phyloP scores from a whole-genome alignment of 1,140 invertebrate species.

The Aphaenogaster rudis region DNA sequence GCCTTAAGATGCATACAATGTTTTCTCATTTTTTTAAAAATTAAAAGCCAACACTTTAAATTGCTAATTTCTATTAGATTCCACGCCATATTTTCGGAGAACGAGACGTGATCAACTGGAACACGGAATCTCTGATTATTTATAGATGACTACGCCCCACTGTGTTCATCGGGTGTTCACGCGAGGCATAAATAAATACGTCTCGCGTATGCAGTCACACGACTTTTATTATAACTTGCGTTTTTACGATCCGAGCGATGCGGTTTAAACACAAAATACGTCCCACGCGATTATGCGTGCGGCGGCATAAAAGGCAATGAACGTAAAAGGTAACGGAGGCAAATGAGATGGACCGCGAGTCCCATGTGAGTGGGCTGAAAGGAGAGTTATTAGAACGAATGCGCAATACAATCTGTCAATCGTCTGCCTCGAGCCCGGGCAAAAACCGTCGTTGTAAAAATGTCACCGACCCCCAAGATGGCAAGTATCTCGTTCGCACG shows the following conservation, averaged over 20 bases:
- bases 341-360: neutral
- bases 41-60: neutral
- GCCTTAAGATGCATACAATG: too few relatives aligned
- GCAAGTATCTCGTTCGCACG: neutral
- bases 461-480: neutral
- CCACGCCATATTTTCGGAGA: neutral
- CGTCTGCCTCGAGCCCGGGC: neutral
- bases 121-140: conserved; percentile 33
- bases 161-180: neutral
- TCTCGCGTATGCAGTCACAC: neutral
- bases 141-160: conserved; percentile 6
- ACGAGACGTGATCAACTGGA: neutral
- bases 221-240: neutral
- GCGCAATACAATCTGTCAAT: neutral
- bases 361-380: neutral
- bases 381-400: neutral
- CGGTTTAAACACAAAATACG: neutral
- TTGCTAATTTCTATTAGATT: neutral
- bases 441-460: neutral
- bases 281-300: neutral
- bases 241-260: neutral
- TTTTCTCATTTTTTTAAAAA: neutral
- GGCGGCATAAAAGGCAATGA: neutral
- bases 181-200: conserved; percentile 10
- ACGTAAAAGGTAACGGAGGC: neutral